Evolutionary conservation across 2,888 invertebrate genomes (phyloP), one percentile per base, ranked within the genome.

Genomic region (Archips xylosteana): DNA sequence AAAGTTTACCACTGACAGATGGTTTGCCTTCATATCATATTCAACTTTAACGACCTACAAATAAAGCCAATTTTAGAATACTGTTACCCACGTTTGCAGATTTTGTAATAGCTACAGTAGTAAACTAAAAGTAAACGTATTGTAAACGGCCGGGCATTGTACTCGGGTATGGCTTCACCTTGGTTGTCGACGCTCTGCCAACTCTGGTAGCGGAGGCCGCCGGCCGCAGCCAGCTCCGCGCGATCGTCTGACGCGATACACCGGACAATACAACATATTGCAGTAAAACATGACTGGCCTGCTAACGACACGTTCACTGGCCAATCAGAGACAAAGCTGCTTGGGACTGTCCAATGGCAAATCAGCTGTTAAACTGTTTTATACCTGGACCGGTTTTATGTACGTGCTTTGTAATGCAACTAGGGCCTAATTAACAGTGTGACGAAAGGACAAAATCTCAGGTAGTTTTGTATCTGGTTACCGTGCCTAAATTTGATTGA

Each of bases 101-200:
- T n/a, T n/a, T n/a, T n/a, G n/a, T n/a, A n/a, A n/a, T n/a, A n/a
- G n/a, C n/a, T n/a, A n/a, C n/a, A n/a, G n/a, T n/a, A n/a, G n/a
- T n/a, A n/a, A n/a, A n/a, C n/a, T n/a, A n/a, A n/a, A n/a, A n/a
- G n/a, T n/a, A n/a, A n/a, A n/a, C n/a, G n/a, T n/a, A n/a, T n/a
- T n/a, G n/a, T n/a, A 54, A 57, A 57, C 57, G 57, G 57, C n/a
- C 13, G 36, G 34, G 60, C n/a, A 36, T n/a, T 60, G 60, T 62
- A 49, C 23, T 3, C 36, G 47, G 36, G 59, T 13, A 64, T 65
- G 59, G 65, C 36, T 64, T 71, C 71, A 96, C 96, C 96, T 96
- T 95, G 92, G 84, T 94, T 94, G 88, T 95, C 95, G 87, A 96
- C 96, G 86, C 95, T 95, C 87, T 96, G 96, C 93, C 96, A 92